A percentile compares a stretch with the other conserved stretches of the same genome.
These are phyloP conservation scores for Pitangus sulphuratus DNA, from an alignment of 2,797 vertebrate genomes.

Conservation along the genomic window DNA sequence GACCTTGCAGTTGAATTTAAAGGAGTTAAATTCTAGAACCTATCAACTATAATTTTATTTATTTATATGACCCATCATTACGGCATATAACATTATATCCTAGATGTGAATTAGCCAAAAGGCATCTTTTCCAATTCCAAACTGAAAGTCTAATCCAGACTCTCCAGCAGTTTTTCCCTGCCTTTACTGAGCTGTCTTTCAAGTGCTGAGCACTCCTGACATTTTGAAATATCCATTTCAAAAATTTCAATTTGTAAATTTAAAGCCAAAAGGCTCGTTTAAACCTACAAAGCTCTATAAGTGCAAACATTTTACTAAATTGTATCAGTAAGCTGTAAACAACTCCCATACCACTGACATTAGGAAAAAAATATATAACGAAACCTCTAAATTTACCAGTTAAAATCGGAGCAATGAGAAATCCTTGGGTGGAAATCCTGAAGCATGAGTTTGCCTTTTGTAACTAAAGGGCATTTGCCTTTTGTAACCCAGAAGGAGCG, in stretches of 20 bases:
- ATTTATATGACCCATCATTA: not conserved
- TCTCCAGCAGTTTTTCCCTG: not conserved
- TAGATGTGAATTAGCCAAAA: not conserved
- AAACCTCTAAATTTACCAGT: not conserved
- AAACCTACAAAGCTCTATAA: not conserved
- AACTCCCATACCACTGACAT: not conserved
- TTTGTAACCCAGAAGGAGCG: fast-evolving
- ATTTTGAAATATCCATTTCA: conserved; percentile 14
- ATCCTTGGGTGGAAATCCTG: not conserved
- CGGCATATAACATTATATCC: not conserved
- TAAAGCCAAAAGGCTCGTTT: not conserved
- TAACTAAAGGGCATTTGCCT: not conserved
- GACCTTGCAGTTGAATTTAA: not conserved
- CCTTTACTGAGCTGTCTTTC: not conserved
- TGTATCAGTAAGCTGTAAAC: not conserved
- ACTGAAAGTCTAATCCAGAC: not conserved
- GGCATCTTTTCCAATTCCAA: not conserved
- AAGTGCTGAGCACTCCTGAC: not conserved
- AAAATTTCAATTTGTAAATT: conserved; percentile 3
- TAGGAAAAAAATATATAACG: not conserved
- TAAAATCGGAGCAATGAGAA: not conserved
- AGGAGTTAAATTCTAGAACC: not conserved
- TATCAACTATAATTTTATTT: not conserved
- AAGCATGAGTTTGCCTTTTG: not conserved
- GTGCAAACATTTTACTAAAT: not conserved